Conservation (phyloP, 2,113 vertebrate genomes). For the Bos taurus region DNA sequence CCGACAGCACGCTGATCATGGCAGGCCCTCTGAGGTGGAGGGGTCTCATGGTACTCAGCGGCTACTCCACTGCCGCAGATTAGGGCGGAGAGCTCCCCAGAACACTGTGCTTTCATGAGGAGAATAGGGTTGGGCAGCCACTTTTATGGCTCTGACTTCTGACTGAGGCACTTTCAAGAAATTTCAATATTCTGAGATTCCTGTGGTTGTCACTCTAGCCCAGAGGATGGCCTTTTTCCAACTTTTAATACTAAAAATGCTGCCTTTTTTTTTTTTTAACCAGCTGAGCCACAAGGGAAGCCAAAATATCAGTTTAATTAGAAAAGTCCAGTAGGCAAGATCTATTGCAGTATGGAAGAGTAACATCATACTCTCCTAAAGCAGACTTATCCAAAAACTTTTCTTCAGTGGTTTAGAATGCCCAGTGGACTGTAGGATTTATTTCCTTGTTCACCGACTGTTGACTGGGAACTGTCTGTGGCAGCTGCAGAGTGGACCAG, state of each 20-base stretch:
- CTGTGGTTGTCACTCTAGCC: not conserved
- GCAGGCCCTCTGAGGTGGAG: not conserved
- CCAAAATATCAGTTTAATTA: too few species aligned
- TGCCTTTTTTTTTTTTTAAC: not conserved
- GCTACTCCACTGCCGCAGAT: not conserved
- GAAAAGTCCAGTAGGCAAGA: too few species aligned
- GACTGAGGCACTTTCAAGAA: not conserved
- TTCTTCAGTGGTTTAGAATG: not conserved
- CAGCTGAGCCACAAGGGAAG: too few species aligned
- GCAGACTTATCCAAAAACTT: not conserved
- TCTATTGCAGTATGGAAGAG: too few species aligned
- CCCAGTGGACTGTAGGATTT: not conserved
- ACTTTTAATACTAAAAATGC: not conserved
- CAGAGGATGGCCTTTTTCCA: not conserved
- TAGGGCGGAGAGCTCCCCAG: not conserved
- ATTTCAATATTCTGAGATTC: not conserved
- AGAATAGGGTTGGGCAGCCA: not conserved
- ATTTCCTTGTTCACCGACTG: not conserved
- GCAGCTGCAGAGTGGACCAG: not conserved
- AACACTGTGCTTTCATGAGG: not conserved
- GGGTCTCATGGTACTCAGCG: not conserved
- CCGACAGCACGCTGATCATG: rapidly evolving
- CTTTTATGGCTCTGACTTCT: not conserved
- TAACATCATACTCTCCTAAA: not conserved
- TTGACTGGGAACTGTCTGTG: not conserved